These are phyloP conservation scores for Drosophila saltans DNA, from an alignment of 1,140 invertebrate species.

Conservation along the genomic window DNA sequence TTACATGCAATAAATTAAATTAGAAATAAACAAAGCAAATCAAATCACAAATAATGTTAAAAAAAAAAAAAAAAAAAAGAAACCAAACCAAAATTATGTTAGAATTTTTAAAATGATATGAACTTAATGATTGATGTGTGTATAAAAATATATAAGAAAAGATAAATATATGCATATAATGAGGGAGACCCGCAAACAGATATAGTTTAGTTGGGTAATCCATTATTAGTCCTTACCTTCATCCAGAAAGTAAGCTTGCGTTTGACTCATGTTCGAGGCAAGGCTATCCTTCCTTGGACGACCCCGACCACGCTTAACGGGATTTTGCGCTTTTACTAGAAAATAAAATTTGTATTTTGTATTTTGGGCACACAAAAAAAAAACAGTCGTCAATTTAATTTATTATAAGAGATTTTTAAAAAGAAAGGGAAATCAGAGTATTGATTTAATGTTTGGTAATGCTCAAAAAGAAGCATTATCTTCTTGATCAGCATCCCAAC, in stretches of 20 bases:
- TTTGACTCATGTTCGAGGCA: constrained; percentile 81
- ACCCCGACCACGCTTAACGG: constrained; percentile 85
- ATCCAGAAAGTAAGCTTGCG: constrained; percentile 84
- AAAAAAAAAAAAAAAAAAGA: neutral
- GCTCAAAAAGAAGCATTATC: neutral
- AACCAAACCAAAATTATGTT: constrained; percentile 36
- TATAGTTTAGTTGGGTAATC: constrained; percentile 34
- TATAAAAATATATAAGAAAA: neutral
- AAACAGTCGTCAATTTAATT: neutral
- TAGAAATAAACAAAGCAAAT: neutral
- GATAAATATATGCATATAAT: constrained; percentile 14
- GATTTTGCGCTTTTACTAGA: constrained; percentile 82
- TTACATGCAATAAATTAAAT: neutral
- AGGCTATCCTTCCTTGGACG: constrained; percentile 85
- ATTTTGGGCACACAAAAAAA: constrained; percentile 29
- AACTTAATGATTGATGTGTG: neutral
- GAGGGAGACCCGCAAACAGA: no score
- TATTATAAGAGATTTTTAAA: neutral
- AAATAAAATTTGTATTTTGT: constrained; percentile 67
- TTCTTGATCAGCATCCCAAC: neutral
- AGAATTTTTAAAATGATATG: constrained; percentile 2
- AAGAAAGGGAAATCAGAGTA: neutral
- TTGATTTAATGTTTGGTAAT: neutral
- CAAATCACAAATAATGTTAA: neutral
- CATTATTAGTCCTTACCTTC: constrained; percentile 84